Base-by-base conservation (phyloP, 1,140 invertebrate genomes). In the Lethocerus indicus region DNA sequence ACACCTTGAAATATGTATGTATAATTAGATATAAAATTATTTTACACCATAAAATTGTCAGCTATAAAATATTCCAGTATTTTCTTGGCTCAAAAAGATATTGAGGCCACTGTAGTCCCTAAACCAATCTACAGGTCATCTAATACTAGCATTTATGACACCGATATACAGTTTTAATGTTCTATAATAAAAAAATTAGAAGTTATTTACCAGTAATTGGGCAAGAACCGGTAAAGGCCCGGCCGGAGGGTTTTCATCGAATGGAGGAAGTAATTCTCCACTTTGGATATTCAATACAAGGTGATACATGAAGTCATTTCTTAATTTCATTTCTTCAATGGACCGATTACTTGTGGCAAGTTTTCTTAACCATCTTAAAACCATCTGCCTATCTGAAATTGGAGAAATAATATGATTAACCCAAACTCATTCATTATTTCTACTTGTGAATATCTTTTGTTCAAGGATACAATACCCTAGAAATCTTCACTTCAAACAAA, bases 251-350 rank as follows among this genome's bases (percentile, higher is more conserved):
- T 61, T 57, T 18, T 64, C 58, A 14, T 59, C 60, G 50, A 71
- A 71, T 0, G 70, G 70, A 12, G 62, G 58, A 27, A 55, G 54
- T 20, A 71, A 53, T 25, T 64, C 57, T 4, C 64, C 63, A 25
- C 59, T 58, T 49, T 70, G 64, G 21, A 70, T 59, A 57, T 68
- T 65, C 6, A 64, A 51, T 0, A 70, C 64, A 28, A 71, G 57
- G 56, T 67, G 65, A 55, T 67, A 66, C 63, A 71, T 66, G 52
- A 70, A 71, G 55, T 70, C 67, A 51, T 71, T 71, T 20, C 70
- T 58, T 18, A 70, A 57, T 54, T 63, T 63, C 63, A 69, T 69
- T 56, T 70, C 69, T 9, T 62, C 57, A 4, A 66, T 44, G 2
- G 60, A 58, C 49, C 63, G 56, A 40, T 65, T 65, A 44, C 60